phyloP scores from a whole-genome alignment of 1,140 invertebrate species.

The Wiebesia pumilae region DNA sequence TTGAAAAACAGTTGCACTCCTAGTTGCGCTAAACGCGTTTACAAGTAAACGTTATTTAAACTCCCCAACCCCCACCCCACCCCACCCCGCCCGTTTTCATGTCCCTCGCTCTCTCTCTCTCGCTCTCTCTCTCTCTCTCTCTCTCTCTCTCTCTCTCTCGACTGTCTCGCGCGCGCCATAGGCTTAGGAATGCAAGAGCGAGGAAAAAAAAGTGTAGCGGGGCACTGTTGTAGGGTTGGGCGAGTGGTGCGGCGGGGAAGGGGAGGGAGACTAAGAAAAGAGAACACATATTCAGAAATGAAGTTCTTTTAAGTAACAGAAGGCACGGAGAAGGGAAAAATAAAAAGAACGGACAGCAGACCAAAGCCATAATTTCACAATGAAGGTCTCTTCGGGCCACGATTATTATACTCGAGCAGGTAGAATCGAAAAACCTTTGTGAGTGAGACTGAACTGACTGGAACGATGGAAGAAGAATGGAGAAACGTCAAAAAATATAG shows the following conservation, averaged over 20 bases:
- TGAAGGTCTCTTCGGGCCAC: conserved; percentile 42
- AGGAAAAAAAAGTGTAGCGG: neutral
- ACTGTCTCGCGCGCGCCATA: neutral
- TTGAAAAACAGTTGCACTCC: conserved; percentile 27
- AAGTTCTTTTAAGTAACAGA: conserved; percentile 52
- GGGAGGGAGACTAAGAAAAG: conserved; percentile 7
- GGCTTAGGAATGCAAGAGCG: conserved; percentile 29
- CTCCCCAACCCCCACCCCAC: neutral
- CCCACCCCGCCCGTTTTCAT: no score
- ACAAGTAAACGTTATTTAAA: conserved; percentile 42
- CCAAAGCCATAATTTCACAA: conserved; percentile 51
- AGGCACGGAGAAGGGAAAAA: conserved; percentile 11
- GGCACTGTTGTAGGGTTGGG: neutral
- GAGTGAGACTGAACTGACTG: conserved; percentile 28
- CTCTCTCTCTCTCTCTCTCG: neutral
- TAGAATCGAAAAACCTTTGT: conserved; percentile 51
- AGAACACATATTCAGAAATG: conserved; percentile 52
- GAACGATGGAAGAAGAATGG: conserved; percentile 22
- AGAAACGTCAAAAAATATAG: conserved; percentile 34
- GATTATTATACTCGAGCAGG: conserved; percentile 52
- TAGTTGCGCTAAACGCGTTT: conserved; percentile 33
- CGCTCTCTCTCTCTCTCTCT: neutral
- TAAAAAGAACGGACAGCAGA: conserved; percentile 30
- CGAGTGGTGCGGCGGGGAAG: neutral
- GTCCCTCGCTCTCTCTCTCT: no score